A percentile compares a stretch with the other conserved stretches of the same genome.
phyloP scores from a whole-genome alignment of 2,797 vertebrate genomes.

The Picus viridis region DNA sequence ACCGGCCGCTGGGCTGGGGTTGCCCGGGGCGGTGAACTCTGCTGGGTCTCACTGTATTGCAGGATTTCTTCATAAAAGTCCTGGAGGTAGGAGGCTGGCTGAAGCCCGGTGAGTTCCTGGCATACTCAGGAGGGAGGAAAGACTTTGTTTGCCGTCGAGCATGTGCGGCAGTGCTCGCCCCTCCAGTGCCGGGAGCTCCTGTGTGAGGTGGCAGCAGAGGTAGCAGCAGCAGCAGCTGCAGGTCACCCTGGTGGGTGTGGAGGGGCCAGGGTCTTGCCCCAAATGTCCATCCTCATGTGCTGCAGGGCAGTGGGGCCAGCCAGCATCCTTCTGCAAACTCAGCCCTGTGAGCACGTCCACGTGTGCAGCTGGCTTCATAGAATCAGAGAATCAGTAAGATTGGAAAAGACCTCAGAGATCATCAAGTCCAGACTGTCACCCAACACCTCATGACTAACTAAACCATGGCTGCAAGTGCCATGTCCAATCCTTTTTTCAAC shows the following conservation, averaged over 20 bases:
- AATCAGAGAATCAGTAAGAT: too few relatives aligned
- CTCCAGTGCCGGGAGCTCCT: not conserved
- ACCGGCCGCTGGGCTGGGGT: not conserved
- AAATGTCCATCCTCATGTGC: not conserved
- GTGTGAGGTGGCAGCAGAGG: not conserved
- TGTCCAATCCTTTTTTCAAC: too few relatives aligned
- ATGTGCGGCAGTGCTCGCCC: fast-evolving
- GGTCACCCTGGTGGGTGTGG: not conserved
- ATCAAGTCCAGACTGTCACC: too few relatives aligned
- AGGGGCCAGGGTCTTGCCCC: not conserved
- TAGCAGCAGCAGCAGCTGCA: not conserved
- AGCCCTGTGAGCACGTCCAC: fast-evolving
- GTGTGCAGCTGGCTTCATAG: fast-evolving
- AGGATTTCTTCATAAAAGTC: not conserved
- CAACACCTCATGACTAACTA: too few relatives aligned
- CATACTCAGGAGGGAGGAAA: not conserved
- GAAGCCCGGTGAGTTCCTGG: not conserved
- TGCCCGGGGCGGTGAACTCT: fast-evolving
- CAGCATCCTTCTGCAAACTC: too few relatives aligned
- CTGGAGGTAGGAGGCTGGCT: not conserved
- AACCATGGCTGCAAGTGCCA: too few relatives aligned
- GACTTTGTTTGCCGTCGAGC: not conserved
- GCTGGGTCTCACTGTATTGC: not conserved
- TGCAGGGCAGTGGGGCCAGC: not conserved
- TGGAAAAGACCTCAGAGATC: too few relatives aligned